Percentiles rank a stretch among this genome's conserved stretches.
Conservation (phyloP, 2,888 invertebrate genomes). For the Tipula vernalis region DNA sequence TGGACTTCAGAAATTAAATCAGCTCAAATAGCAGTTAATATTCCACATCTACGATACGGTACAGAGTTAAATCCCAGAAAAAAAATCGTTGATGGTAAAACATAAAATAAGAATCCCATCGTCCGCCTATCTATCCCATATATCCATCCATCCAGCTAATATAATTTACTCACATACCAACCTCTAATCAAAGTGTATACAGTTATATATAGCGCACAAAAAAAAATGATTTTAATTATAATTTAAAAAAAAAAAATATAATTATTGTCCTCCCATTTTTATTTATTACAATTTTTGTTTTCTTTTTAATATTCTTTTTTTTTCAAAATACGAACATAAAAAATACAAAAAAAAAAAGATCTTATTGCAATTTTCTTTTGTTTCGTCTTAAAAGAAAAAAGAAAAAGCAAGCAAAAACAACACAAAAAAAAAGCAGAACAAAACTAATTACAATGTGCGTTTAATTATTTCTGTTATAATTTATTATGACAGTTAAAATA, state of each 20-base stretch:
- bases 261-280: constrained; percentile 4
- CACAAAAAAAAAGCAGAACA: background rate
- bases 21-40: no score
- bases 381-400: background rate
- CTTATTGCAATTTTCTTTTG: constrained; percentile 4
- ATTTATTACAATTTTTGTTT: background rate
- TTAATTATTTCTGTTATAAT: background rate
- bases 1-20: no score
- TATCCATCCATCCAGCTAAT: background rate
- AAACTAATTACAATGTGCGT: constrained; percentile 4
- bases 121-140: background rate
- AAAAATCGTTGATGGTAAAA: background rate
- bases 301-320: background rate
- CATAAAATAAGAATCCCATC: background rate
- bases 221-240: background rate
- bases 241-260: background rate
- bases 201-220: background rate
- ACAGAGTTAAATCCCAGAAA: no score
- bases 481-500: constrained; percentile 4
- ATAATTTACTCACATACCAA: background rate
- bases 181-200: background rate
- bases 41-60: no score
- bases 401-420: background rate
- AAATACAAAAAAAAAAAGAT: background rate
- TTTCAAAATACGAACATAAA: background rate